phyloP scores from a whole-genome alignment of 2,888 invertebrate species.

The Callyntrura sp. region DNA sequence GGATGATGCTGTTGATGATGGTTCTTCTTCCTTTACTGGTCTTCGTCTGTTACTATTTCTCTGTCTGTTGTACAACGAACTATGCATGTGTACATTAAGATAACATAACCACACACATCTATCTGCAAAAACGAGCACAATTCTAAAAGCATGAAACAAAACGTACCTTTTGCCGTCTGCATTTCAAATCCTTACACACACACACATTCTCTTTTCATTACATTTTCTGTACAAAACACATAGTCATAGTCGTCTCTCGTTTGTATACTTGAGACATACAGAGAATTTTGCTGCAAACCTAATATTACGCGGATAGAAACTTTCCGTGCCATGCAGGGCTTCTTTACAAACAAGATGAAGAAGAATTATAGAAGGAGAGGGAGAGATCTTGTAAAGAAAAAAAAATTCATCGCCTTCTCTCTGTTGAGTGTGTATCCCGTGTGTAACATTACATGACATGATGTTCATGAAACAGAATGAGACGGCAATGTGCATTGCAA shows the following conservation, averaged over 20 bases:
- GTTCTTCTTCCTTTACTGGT: conserved; percentile 47
- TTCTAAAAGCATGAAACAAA: not conserved
- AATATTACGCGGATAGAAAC: not conserved
- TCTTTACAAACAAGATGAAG: conserved; percentile 55
- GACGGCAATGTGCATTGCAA: conserved; percentile 43
- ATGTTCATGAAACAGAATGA: conserved; percentile 57
- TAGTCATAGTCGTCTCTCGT: too few relatives aligned
- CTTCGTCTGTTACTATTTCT: conserved; percentile 38
- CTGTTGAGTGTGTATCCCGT: not conserved
- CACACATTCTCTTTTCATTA: conserved; percentile 3
- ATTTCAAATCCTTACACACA: conserved; percentile 30
- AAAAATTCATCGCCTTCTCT: conserved; percentile 41
- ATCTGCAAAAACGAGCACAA: conserved; percentile 42
- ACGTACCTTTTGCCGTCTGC: conserved; percentile 24
- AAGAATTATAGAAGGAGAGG: conserved; percentile 13
- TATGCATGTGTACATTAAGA: conserved; percentile 30
- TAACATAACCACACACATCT: not conserved
- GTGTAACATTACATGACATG: conserved; percentile 46
- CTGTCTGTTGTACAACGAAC: conserved; percentile 39
- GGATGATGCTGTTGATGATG: conserved; percentile 36
- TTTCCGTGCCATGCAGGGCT: conserved; percentile 3
- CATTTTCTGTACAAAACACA: not conserved
- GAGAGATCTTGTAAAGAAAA: conserved; percentile 42
- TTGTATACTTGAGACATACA: not conserved
- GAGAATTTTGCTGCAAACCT: not conserved